These are phyloP conservation scores for Odontocolon sp. DNA, from an alignment of 2,888 invertebrate species.

Conservation along the genomic window DNA sequence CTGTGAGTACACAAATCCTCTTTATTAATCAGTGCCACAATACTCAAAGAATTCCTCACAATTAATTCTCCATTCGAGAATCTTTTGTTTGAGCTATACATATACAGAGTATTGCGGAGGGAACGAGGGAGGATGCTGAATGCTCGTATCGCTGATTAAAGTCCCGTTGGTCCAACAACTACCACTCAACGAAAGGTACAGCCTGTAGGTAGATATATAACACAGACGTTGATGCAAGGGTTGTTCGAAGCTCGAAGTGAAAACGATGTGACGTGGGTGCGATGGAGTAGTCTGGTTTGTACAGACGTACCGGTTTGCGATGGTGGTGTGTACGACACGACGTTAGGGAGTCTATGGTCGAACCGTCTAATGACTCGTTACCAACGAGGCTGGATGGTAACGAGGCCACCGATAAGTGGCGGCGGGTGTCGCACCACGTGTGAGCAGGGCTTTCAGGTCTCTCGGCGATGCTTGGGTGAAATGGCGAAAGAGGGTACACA, in stretches of 20 bases:
- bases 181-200: not conserved
- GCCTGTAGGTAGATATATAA: not conserved
- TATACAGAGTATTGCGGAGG: not conserved
- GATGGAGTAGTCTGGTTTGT: no score
- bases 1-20: no score
- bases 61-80: not conserved
- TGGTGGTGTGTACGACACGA: constrained; percentile 25
- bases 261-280: no score
- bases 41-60: not conserved
- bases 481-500: constrained; percentile 53
- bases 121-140: not conserved
- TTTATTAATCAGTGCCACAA: not conserved
- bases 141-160: constrained; percentile 15
- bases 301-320: no score
- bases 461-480: constrained; percentile 62
- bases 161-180: not conserved
- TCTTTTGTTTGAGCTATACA: not conserved
- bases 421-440: constrained; percentile 64
- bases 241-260: no score
- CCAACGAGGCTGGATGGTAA: constrained; percentile 69
- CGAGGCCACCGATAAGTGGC: constrained; percentile 72
- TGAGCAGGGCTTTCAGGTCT: constrained; percentile 23
- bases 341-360: constrained; percentile 53
- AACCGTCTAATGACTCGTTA: constrained; percentile 76
- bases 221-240: not conserved